phyloP scores from a whole-genome alignment of 2,797 vertebrate species.

The Pelochelys cantorii region DNA sequence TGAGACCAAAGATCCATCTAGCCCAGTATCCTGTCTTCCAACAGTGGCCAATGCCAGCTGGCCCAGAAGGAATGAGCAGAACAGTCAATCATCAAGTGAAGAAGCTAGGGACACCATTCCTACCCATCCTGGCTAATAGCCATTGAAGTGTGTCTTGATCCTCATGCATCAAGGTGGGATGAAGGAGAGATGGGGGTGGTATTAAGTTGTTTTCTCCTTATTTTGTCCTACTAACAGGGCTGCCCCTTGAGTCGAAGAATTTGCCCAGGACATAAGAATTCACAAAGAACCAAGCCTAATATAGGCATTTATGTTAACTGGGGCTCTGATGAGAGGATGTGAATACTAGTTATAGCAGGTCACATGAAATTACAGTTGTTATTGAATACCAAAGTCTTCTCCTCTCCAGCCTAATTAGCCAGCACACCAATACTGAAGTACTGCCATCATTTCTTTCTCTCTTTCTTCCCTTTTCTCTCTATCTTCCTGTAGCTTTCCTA shows the following conservation, averaged over 20 bases:
- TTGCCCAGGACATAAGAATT: accelerated
- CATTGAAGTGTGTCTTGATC: slow-evolving; percentile 18
- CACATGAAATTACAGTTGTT: background rate
- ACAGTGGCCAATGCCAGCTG: too few relatives aligned
- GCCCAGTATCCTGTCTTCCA: too few relatives aligned
- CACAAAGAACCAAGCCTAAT: background rate
- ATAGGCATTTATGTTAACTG: background rate
- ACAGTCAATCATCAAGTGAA: too few relatives aligned
- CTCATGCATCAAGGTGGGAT: slow-evolving; percentile 18
- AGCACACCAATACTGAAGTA: background rate
- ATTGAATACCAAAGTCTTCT: background rate
- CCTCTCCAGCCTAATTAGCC: background rate
- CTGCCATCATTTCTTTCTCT: background rate
- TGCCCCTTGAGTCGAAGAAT: slow-evolving; percentile 8
- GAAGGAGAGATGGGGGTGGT: slow-evolving; percentile 17
- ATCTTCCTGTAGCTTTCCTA: background rate
- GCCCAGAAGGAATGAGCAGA: too few relatives aligned
- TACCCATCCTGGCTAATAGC: too few relatives aligned
- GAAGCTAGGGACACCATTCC: too few relatives aligned
- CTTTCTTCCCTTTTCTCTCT: background rate
- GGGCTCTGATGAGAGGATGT: background rate
- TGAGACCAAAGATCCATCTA: too few relatives aligned
- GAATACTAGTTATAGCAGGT: background rate
- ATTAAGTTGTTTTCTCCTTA: background rate
- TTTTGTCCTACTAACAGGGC: background rate